Evolutionary conservation across 2,797 vertebrate genomes (phyloP).

Genomic region (Choloepus didactylus): DNA sequence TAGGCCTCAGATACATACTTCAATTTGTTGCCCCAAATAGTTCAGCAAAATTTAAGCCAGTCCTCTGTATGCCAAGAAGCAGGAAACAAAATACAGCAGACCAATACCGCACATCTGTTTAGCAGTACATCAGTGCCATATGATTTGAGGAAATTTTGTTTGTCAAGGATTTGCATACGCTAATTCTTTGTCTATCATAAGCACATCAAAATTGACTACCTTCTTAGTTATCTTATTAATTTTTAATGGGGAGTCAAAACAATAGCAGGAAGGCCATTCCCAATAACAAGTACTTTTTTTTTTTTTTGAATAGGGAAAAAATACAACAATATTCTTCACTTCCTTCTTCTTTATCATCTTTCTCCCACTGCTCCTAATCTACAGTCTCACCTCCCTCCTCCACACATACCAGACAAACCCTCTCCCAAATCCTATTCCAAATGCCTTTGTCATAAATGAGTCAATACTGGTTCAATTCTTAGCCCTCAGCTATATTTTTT

Average conservation of each 20-base stretch:
- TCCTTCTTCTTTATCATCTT: not conserved
- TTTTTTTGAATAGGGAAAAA: not conserved
- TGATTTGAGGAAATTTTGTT: not conserved
- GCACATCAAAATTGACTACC: not conserved
- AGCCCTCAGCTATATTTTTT: not conserved
- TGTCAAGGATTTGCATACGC: not conserved
- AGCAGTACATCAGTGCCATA: not conserved
- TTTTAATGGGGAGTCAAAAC: not conserved
- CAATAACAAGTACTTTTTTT: not conserved
- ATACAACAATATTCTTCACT: not conserved
- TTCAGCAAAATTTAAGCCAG: not conserved
- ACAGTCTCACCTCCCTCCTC: not conserved
- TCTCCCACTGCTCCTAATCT: not conserved
- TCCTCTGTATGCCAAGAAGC: not conserved
- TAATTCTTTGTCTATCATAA: not conserved
- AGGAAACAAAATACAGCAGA: not conserved
- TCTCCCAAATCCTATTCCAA: not conserved
- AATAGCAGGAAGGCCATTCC: not conserved
- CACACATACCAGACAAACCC: not conserved
- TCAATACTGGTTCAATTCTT: not conserved
- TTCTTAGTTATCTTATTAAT: not conserved
- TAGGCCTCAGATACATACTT: not conserved
- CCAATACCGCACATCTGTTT: not conserved
- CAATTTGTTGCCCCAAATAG: not conserved
- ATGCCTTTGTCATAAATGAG: not conserved